Evolutionary conservation across 2,113 vertebrate species (phyloP), one percentile per base, ranked within the genome.

Genomic region (Zapornia atra): DNA sequence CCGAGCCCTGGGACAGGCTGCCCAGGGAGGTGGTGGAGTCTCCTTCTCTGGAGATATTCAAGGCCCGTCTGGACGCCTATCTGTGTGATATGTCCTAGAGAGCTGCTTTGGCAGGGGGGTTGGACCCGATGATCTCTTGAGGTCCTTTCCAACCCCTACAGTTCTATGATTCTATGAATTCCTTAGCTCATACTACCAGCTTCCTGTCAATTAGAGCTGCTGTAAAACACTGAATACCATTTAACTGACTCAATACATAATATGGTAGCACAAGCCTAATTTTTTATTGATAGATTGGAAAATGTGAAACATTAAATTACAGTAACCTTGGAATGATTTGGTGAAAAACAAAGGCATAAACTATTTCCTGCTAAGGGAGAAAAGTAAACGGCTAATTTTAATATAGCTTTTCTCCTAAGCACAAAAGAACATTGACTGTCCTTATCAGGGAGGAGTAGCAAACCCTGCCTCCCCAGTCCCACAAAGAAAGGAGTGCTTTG

Each of bases 401-500:
- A 79, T 88, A 56, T 48, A 93, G 75, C 44, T n/a, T 61, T 79
- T 90, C 70, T 92, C 20, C 56, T 31, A 26, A 79, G 48, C 40
- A 87, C 93, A 92, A 79, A 96, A 88, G 80, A 83, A 86, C 51
- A 50, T 5, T 36, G 79, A 80, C 20, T 70, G 42, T 33, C 56
- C 77, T 92, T 92, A 93, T 92, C 83, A 83, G 89, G 69, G 82
- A 95, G 86, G 42, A 95, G 92, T 3, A 81, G 66, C 86, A 95
- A 88, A 94, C 90, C 84, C 71, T 79, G 72, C 73, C 84, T 84
- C 57, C 73, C 36, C 66, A 73, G 63, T 64, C 59, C 78, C 38
- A 85, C 87, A 94, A 85, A 92, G 85, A 94, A 85, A 92, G 82
- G 38, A 72, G 71, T 9, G 60, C 59, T 48, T 61, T 79, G 87